Percentiles rank a stretch among this genome's conserved stretches.
phyloP scores from a whole-genome alignment of 2,113 vertebrate species.

The Mus pahari region DNA sequence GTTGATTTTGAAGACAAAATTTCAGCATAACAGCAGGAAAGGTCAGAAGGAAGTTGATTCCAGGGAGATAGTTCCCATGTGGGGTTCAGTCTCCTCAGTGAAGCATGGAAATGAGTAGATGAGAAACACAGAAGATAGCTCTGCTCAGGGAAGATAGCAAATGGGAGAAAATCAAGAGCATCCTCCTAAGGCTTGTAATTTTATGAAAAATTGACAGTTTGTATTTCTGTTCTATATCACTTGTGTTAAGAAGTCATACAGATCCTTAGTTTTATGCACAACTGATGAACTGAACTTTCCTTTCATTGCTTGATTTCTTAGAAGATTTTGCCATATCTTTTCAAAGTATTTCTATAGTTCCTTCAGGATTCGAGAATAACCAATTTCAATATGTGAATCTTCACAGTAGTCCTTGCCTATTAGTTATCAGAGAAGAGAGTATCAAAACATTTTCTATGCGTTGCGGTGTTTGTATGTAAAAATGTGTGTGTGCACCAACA shows the following conservation, averaged over 20 bases:
- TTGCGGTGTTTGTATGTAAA: no score
- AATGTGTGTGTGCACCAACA: no score
- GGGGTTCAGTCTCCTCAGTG: neutral
- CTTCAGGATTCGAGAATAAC: neutral
- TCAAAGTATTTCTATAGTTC: neutral
- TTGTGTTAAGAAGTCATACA: neutral
- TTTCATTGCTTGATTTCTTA: neutral
- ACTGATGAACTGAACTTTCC: neutral
- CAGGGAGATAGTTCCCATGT: neutral
- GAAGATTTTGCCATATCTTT: neutral
- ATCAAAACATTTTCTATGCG: neutral
- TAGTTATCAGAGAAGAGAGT: neutral
- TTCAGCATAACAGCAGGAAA: slow-evolving; percentile 26
- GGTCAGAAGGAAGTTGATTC: slow-evolving; percentile 11
- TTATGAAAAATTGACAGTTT: neutral
- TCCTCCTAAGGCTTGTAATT: neutral
- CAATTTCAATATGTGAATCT: neutral
- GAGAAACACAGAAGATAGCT: neutral
- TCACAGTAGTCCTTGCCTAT: neutral
- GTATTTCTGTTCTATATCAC: neutral
- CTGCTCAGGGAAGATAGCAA: neutral
- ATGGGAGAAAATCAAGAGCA: neutral
- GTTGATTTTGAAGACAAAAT: slow-evolving; percentile 3
- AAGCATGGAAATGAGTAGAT: neutral
- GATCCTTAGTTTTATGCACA: neutral